A percentile compares a stretch with the other conserved stretches of the same genome.
phyloP scores from a whole-genome alignment of 2,888 invertebrate genomes.

The Aphrophora alni region DNA sequence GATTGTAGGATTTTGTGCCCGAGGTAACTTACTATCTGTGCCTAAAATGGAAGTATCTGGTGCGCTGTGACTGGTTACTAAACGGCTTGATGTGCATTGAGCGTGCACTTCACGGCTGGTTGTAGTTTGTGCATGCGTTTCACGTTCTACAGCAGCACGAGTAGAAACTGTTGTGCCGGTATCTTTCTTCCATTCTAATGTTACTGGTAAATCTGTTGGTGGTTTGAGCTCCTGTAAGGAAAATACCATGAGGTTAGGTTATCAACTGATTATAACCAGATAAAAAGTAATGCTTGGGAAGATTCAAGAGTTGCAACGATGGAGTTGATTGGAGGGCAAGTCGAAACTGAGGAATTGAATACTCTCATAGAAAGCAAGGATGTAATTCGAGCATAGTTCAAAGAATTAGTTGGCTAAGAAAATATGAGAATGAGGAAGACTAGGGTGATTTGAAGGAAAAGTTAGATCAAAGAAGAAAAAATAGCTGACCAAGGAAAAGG shows the following conservation, averaged over 20 bases:
- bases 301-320: too few relatives aligned
- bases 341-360: too few relatives aligned
- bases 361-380: too few relatives aligned
- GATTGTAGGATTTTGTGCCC: conserved; percentile 86
- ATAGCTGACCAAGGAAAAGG: too few relatives aligned
- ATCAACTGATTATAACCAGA: too few relatives aligned
- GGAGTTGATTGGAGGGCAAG: too few relatives aligned
- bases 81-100: conserved; percentile 12
- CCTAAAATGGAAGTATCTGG: conserved; percentile 27
- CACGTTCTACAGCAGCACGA: not conserved
- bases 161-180: not conserved
- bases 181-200: conserved; percentile 18
- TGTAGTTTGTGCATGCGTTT: not conserved
- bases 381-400: not conserved
- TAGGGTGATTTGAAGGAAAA: too few relatives aligned
- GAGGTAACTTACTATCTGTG: conserved; percentile 63
- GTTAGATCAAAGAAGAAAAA: too few relatives aligned
- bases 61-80: conserved; percentile 34
- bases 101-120: not conserved
- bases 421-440: not conserved
- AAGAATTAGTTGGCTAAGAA: not conserved
- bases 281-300: too few relatives aligned
- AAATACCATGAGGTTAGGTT: not conserved
- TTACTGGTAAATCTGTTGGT: conserved; percentile 35
- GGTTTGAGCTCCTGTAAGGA: conserved; percentile 37